Evolutionary conservation across 2,888 invertebrate genomes (phyloP), one percentile per base, ranked within the genome.

Genomic region (Heliconius ethilla): DNA sequence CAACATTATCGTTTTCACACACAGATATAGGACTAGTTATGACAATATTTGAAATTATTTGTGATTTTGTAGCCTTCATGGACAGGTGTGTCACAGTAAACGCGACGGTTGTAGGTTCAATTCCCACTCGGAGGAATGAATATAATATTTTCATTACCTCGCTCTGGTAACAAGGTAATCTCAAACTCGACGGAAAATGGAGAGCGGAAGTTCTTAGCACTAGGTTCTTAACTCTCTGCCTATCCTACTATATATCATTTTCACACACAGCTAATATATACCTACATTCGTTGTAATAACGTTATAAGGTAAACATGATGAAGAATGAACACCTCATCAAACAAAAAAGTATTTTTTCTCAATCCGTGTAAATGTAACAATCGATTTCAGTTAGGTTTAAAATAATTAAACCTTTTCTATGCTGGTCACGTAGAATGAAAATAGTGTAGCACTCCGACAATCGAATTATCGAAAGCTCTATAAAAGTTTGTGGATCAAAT

Each of bases 351-450:
- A 22, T 2, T 55, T 55, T 18, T 55, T 55, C 22, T 22, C 55
- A 22, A 45, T 22, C 55, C 22, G 6, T 18, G 22, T 55, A 55
- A 27, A 70, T 18, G 51, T 70, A 27, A 18, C 29, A 22, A 70
- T 27, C 18, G 27, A 27, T 18, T 18, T 27, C 10, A 25, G 27
- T 13, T 70, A 70, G 11, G 27, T 18, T 22, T 29, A 25, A 18
- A 22, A 70, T 33, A 72, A 33, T 72, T 7, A 33, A 55, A 55
- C n/a, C 29, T 33, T 72, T 55, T 72, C 33, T n/a, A 33, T 55
- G 55, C 33, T 59, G n/a, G 70, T 72, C 70, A 72, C 70, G 70
- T 72, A 55, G n/a, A n/a, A n/a, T 22, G 55, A n/a, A 29, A 55
- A 33, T 55, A 29, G 70, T 70, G 51, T 67, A 67, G n/a, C 15